Conservation (phyloP, 2,113 vertebrate species). For the Lophochroa leadbeateri region DNA sequence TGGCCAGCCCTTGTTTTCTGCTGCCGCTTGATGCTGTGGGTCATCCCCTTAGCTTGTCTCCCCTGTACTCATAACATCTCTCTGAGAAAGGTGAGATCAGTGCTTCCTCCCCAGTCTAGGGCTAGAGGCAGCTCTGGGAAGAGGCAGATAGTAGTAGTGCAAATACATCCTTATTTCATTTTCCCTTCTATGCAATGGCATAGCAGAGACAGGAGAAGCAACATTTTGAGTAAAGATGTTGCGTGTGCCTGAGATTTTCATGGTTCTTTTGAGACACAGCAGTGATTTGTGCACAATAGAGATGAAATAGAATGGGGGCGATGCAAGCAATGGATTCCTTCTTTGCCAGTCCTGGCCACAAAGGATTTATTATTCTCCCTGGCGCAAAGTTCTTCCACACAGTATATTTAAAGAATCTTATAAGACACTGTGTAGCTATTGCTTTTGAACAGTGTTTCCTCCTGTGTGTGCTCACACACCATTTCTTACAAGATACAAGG, state of each 20-base stretch:
- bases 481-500: background rate
- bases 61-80: background rate
- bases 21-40: background rate
- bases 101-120: background rate
- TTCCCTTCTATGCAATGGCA: background rate
- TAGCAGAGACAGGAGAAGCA: background rate
- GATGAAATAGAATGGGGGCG: background rate
- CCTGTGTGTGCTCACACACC: background rate
- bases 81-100: background rate
- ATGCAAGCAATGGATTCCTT: background rate
- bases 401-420: background rate
- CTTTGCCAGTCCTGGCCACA: background rate
- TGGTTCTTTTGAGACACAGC: background rate
- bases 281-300: background rate
- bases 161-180: background rate
- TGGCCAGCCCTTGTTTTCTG: background rate
- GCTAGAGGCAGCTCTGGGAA: background rate
- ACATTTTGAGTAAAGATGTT: background rate
- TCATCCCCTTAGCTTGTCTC: background rate
- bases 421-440: background rate
- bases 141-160: background rate
- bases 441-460: background rate
- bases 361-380: background rate
- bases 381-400: background rate
- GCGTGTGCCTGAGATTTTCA: background rate